These are phyloP conservation scores for Ramphastos sulfuratus DNA, from an alignment of 2,113 vertebrate species.

Conservation along the genomic window DNA sequence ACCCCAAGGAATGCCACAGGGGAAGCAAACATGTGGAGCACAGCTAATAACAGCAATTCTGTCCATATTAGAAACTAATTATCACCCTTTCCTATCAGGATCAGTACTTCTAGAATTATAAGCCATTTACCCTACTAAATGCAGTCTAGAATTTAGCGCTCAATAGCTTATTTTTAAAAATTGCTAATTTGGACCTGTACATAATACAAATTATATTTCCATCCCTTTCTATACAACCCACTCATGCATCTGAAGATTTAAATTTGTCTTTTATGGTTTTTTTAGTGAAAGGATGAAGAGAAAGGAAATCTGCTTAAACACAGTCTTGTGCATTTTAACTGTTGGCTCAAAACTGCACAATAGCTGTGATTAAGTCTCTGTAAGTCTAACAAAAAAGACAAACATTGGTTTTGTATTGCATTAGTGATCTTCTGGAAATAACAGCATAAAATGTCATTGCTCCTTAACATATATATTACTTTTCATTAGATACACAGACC, in stretches of 20 bases:
- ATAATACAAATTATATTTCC: background rate
- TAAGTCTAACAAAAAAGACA: conserved; percentile 5
- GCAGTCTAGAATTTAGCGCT: conserved; percentile 61
- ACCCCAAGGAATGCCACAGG: conserved; percentile 60
- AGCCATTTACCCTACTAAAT: conserved; percentile 49
- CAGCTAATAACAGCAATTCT: conserved; percentile 68
- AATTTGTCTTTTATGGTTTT: background rate
- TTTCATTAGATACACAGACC: conserved; percentile 40
- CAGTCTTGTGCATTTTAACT: background rate
- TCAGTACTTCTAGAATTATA: conserved; percentile 62
- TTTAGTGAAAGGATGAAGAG: background rate
- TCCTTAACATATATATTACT: conserved; percentile 28
- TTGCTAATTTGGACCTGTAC: background rate
- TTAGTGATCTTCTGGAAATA: conserved; percentile 36
- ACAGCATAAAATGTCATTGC: conserved; percentile 32
- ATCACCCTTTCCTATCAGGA: conserved; percentile 64
- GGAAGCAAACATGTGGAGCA: conserved; percentile 55
- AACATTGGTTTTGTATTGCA: conserved; percentile 6
- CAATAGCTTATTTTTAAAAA: background rate
- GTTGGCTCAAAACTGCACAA: background rate
- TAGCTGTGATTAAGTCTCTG: conserved; percentile 18
- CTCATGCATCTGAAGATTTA: background rate
- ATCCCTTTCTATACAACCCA: background rate
- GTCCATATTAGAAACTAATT: conserved; percentile 67
- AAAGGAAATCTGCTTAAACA: background rate